Evolutionary conservation across 1,140 invertebrate genomes (phyloP).

Genomic region (Pristionchus pacificus): DNA sequence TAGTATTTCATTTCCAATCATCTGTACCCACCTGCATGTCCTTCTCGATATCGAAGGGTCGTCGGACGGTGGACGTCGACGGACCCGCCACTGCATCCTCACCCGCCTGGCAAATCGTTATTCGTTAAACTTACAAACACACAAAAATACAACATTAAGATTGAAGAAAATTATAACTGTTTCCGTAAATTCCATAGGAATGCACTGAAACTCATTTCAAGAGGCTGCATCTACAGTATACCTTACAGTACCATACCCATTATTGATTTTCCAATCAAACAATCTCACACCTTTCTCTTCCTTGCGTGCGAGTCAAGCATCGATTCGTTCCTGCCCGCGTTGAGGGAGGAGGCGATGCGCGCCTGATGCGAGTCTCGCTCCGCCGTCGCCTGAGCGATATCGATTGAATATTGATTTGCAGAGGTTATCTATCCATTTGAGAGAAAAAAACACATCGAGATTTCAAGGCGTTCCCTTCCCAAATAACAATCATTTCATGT

Average conservation of each 20-base stretch:
- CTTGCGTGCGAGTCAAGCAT: conserved; percentile 11
- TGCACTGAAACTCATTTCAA: too few species aligned
- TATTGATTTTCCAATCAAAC: neutral
- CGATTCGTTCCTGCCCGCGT: conserved; percentile 11
- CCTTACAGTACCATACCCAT: neutral
- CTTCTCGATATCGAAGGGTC: conserved; percentile 20
- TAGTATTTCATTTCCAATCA: too few species aligned
- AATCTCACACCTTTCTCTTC: neutral
- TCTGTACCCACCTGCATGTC: conserved; percentile 9
- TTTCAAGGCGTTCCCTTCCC: too few species aligned
- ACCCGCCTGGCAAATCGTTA: neutral
- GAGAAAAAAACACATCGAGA: neutral
- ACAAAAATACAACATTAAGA: too few species aligned
- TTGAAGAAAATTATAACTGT: too few species aligned
- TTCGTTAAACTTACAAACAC: too few species aligned
- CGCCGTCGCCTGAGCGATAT: conserved; percentile 1
- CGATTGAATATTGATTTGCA: neutral
- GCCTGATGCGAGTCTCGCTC: conserved; percentile 10
- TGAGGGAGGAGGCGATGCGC: conserved; percentile 2
- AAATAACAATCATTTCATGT: too few species aligned
- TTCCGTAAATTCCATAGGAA: too few species aligned
- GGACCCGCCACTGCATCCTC: neutral
- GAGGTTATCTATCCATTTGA: neutral
- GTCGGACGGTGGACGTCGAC: neutral
- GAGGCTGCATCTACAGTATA: neutral